Conservation (phyloP, 2,888 invertebrate species). For the Bimastos eiseni region DNA sequence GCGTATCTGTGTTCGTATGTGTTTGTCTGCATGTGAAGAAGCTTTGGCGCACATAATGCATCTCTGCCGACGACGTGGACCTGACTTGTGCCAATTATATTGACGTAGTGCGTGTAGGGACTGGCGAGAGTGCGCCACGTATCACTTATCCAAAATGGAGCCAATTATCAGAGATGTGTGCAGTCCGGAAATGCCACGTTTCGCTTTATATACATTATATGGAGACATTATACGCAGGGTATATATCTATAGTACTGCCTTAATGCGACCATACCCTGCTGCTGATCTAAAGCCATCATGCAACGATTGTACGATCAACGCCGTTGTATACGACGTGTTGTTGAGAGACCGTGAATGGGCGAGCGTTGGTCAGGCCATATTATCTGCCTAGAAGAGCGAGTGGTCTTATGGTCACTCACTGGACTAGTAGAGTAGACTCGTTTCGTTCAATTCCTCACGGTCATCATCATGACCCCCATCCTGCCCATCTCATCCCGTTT, state of each 20-base stretch:
- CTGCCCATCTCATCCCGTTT: no score
- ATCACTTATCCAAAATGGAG: slow-evolving; percentile 15
- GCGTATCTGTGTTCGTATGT: neutral
- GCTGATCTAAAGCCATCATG: neutral
- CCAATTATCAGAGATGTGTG: neutral
- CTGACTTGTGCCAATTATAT: slow-evolving; percentile 19
- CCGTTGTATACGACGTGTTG: neutral
- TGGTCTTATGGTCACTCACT: neutral
- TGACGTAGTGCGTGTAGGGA: neutral
- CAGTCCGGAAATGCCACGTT: neutral
- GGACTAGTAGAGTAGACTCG: neutral
- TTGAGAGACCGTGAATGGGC: neutral
- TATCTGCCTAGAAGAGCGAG: no score
- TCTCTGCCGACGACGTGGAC: neutral
- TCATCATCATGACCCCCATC: neutral
- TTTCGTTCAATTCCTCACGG: neutral
- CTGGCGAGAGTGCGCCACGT: neutral
- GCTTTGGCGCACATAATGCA: neutral
- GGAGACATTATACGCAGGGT: no score
- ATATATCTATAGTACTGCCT: no score
- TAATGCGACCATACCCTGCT: neutral
- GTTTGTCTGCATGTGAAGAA: neutral
- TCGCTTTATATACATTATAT: neutral
- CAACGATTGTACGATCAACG: neutral
- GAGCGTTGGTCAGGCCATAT: neutral